Conservation (phyloP, 2,888 invertebrate genomes). For the Druceiella hillmani region DNA sequence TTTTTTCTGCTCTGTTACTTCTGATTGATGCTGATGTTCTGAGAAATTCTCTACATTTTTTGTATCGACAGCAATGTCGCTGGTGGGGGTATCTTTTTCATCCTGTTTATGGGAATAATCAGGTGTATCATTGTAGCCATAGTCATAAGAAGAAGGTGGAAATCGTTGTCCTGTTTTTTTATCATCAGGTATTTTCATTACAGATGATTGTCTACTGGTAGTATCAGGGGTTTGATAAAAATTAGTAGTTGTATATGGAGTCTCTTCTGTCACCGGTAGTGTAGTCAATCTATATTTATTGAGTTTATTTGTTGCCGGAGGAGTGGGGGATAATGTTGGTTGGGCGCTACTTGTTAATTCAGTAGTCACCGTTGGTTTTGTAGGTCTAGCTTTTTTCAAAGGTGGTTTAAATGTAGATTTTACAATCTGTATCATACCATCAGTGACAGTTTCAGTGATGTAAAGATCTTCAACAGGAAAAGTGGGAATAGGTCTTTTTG, state of each 20-base stretch:
- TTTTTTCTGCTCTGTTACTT: too few relatives aligned
- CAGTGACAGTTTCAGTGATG: conserved; percentile 29
- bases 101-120: conserved; percentile 49
- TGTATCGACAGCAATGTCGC: conserved; percentile 44
- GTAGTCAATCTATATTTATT: conserved; percentile 18
- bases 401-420: conserved; percentile 38
- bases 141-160: conserved; percentile 31
- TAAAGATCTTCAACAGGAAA: conserved; percentile 31
- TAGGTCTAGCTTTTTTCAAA: conserved; percentile 34
- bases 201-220: conserved; percentile 39
- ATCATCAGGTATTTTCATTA: conserved; percentile 45
- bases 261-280: conserved; percentile 32
- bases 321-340: conserved; percentile 43
- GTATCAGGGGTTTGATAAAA: conserved; percentile 31
- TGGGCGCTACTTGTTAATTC: conserved; percentile 45
- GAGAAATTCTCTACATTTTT: conserved; percentile 22
- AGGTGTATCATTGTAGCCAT: conserved; percentile 34
- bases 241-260: conserved; percentile 36
- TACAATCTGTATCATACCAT: conserved; percentile 35
- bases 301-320: conserved; percentile 40
- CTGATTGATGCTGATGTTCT: not conserved
- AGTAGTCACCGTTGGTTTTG: conserved; percentile 41
- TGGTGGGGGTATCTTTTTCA: conserved; percentile 50
- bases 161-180: conserved; percentile 31
- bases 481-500: conserved; percentile 28